These are phyloP conservation scores for Ischnura elegans DNA, from an alignment of 2,888 invertebrate genomes.

Conservation along the genomic window DNA sequence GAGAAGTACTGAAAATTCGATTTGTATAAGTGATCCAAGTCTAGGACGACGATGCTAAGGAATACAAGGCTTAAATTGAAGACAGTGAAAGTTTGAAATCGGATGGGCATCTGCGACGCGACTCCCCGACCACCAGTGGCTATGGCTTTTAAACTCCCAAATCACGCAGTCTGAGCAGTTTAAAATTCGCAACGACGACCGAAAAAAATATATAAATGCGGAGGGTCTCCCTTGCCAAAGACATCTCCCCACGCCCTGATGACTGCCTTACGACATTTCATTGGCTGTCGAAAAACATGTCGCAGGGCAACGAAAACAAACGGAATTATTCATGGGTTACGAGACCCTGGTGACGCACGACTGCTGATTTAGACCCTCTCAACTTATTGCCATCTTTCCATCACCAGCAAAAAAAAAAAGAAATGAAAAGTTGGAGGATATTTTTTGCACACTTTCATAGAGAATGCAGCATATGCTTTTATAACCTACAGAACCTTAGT, in stretches of 20 bases:
- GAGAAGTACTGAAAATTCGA: too few relatives aligned
- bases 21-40: too few relatives aligned
- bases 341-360: neutral
- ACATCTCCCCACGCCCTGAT: neutral
- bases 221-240: neutral
- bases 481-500: too few relatives aligned
- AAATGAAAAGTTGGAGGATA: too few relatives aligned
- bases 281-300: slow-evolving; percentile 16
- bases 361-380: too few relatives aligned
- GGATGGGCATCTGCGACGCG: neutral
- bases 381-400: too few relatives aligned
- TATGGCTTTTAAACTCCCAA: neutral
- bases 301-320: neutral
- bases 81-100: too few relatives aligned
- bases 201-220: neutral
- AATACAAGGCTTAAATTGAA: neutral
- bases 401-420: too few relatives aligned
- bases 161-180: neutral
- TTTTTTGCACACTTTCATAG: too few relatives aligned
- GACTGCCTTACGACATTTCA: neutral
- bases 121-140: neutral
- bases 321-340: neutral
- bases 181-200: neutral
- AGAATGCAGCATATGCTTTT: too few relatives aligned
- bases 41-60: too few relatives aligned